A percentile compares a stretch with the other conserved stretches of the same genome.
phyloP scores from a whole-genome alignment of 2,888 invertebrate species.

The Dryadula phaetusa region DNA sequence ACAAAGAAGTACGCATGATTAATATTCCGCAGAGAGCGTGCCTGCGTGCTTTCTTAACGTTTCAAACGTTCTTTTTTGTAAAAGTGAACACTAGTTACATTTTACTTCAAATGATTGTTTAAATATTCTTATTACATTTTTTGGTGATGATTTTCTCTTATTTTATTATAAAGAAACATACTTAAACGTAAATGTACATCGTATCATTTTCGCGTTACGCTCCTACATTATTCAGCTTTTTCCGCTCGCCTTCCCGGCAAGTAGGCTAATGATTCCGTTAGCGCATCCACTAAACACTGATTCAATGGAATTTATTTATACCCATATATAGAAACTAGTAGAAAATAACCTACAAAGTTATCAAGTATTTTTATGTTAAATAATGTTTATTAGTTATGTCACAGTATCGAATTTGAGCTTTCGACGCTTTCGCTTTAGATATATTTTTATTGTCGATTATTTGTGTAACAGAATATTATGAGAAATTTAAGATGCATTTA shows the following conservation, averaged over 20 bases:
- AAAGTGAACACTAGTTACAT: not conserved
- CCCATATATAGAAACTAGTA: constrained; percentile 23
- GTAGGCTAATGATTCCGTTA: constrained; percentile 82
- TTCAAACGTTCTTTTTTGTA: not conserved
- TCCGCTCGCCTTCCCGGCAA: constrained; percentile 71
- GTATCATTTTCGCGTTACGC: constrained; percentile 43
- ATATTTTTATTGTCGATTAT: constrained; percentile 18
- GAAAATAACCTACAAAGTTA: constrained; percentile 21
- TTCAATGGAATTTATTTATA: constrained; percentile 71
- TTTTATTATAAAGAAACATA: not conserved
- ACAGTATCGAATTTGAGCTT: constrained; percentile 2
- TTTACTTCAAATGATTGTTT: not conserved
- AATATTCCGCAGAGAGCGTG: not conserved
- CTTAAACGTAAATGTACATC: not conserved
- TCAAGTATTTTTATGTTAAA: not conserved
- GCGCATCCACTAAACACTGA: constrained; percentile 76
- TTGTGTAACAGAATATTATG: constrained; percentile 9
- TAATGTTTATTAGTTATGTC: not conserved
- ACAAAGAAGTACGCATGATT: not conserved
- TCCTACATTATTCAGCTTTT: constrained; percentile 76
- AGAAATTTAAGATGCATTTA: constrained; percentile 19
- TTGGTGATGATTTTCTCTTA: not conserved
- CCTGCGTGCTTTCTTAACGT: constrained; percentile 8
- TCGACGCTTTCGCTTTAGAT: constrained; percentile 15
- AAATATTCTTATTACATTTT: not conserved